phyloP scores from a whole-genome alignment of 2,113 vertebrate genomes.

The Mobula birostris region DNA sequence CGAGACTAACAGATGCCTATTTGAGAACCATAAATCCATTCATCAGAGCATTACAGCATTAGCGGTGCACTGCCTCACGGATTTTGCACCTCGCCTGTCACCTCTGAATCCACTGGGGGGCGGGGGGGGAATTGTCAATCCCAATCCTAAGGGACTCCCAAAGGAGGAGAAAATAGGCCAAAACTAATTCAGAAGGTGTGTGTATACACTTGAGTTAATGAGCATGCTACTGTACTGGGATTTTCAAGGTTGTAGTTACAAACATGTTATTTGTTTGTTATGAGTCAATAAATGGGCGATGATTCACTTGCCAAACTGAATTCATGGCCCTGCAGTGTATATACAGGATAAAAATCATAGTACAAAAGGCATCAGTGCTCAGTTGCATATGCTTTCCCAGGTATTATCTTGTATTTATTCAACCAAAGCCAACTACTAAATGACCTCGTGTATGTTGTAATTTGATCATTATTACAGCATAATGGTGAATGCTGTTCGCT shows the following conservation, averaged over 20 bases:
- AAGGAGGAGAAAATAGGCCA: background rate
- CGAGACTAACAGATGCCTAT: no score
- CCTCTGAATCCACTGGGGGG: no score
- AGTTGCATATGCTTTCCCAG: background rate
- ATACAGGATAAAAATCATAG: no score
- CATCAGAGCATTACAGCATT: no score
- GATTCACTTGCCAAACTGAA: background rate
- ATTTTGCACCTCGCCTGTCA: no score
- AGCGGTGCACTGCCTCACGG: no score
- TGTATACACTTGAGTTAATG: background rate
- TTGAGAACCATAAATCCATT: no score
- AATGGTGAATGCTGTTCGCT: slow-evolving; percentile 12
- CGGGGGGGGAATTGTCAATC: background rate
- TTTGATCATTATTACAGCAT: background rate
- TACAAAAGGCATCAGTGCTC: background rate
- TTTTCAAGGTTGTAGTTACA: background rate
- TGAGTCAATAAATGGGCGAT: background rate
- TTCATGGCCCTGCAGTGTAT: background rate
- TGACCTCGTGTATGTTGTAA: slow-evolving; percentile 1
- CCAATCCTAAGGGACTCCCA: background rate
- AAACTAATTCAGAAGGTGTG: background rate
- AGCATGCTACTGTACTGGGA: background rate
- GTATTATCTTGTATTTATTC: slow-evolving; percentile 16
- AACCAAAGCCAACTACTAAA: background rate
- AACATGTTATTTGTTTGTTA: background rate